Conservation (phyloP, 2,113 vertebrate genomes). For the Micronycteris hirsuta region DNA sequence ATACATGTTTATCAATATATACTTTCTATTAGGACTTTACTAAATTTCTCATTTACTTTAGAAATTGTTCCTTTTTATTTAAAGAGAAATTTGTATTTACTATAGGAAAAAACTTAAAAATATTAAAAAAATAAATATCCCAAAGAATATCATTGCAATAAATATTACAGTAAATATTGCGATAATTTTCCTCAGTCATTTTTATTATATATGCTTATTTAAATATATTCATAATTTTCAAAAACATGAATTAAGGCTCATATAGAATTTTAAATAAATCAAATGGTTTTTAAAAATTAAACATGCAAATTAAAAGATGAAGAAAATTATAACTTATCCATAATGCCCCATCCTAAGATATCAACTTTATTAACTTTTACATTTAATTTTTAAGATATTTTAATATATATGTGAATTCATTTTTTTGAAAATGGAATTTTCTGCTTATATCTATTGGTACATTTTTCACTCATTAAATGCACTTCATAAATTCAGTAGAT, state of each 20-base stretch:
- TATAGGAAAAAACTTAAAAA: background rate
- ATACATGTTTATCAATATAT: background rate
- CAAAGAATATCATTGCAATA: background rate
- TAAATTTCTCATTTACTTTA: background rate
- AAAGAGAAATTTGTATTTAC: background rate
- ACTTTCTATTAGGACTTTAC: background rate
- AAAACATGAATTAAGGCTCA: background rate
- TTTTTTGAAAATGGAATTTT: background rate
- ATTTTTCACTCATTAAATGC: background rate
- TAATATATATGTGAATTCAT: background rate
- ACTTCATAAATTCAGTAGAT: background rate
- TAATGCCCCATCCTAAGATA: background rate
- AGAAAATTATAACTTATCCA: background rate
- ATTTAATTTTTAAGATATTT: conserved; percentile 8
- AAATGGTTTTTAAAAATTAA: background rate
- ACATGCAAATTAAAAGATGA: background rate
- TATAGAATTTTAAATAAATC: background rate
- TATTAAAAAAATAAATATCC: background rate
- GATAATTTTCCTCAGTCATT: background rate
- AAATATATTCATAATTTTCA: background rate
- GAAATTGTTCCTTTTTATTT: background rate
- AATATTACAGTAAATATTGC: background rate
- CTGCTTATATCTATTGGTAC: background rate
- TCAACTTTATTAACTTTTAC: background rate
- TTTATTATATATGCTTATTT: background rate